Conservation (phyloP, 2,797 vertebrate species). For the Myotis planiceps region DNA sequence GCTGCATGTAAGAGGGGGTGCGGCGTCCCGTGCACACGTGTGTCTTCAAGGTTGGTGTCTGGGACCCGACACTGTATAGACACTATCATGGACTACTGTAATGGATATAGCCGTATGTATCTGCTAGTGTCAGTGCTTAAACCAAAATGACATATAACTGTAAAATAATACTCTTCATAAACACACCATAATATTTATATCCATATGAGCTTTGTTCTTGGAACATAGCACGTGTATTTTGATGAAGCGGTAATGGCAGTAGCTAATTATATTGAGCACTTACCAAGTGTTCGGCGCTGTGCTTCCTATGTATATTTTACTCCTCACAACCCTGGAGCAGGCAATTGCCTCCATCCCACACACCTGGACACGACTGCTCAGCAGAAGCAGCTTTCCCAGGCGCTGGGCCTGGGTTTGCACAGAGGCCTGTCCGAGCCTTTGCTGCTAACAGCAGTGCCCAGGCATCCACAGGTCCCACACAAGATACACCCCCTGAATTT, state of each 20-base stretch:
- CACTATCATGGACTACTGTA: neutral
- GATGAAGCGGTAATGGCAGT: neutral
- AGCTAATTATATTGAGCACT: no score
- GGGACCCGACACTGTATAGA: neutral
- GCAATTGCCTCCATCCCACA: neutral
- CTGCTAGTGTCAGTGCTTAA: neutral
- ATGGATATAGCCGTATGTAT: neutral
- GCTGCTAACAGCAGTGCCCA: neutral
- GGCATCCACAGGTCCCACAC: neutral
- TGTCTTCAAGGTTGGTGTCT: neutral
- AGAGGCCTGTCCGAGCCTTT: neutral
- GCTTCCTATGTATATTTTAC: accelerated
- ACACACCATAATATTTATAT: neutral
- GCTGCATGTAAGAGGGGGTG: neutral
- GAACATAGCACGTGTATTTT: neutral
- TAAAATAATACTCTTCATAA: neutral
- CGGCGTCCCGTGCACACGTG: accelerated
- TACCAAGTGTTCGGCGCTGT: neutral
- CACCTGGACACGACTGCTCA: neutral
- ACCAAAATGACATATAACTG: neutral
- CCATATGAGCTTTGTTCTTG: neutral
- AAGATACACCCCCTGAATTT: neutral
- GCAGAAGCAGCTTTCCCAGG: neutral
- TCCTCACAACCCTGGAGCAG: neutral
- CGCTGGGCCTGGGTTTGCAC: neutral